A percentile compares a stretch with the other conserved stretches of the same genome.
Conservation (phyloP, 2,888 invertebrate genomes). For the Noctuana brunneofusca region DNA sequence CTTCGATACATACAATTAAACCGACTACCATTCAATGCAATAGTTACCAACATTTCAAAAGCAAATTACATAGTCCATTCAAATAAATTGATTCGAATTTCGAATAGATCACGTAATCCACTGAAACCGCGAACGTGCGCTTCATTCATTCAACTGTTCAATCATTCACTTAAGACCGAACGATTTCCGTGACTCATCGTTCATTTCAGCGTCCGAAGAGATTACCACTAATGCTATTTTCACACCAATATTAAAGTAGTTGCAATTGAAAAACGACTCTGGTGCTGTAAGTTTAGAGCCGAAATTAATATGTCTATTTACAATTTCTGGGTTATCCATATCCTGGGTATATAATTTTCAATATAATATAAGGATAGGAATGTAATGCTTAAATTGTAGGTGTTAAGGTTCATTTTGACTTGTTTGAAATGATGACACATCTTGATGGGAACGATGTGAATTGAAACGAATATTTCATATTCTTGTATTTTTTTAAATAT, state of each 20-base stretch:
- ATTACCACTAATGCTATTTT: slow-evolving; percentile 25
- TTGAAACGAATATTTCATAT: no score
- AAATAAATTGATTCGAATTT: slow-evolving; percentile 31
- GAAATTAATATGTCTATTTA: not conserved
- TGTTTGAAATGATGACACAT: no score
- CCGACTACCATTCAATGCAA: no score
- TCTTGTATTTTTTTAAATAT: no score
- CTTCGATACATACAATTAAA: no score
- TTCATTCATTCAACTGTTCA: slow-evolving; percentile 21
- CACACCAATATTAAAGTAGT: slow-evolving; percentile 7
- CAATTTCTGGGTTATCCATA: not conserved
- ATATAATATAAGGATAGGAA: no score
- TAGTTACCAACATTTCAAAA: slow-evolving; percentile 5
- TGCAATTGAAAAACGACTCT: not conserved
- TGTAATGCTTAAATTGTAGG: not conserved
- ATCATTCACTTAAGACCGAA: slow-evolving; percentile 30
- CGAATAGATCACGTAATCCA: slow-evolving; percentile 30
- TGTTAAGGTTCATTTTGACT: not conserved
- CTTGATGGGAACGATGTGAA: no score
- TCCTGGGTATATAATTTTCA: not conserved
- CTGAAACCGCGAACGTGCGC: slow-evolving; percentile 14
- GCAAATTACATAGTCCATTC: slow-evolving; percentile 25
- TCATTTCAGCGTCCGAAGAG: slow-evolving; percentile 17
- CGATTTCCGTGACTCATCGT: slow-evolving; percentile 28
- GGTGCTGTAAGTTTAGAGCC: not conserved